These are phyloP conservation scores for Trichonephila inaurata DNA, from an alignment of 1,140 invertebrate genomes.

Conservation along the genomic window DNA sequence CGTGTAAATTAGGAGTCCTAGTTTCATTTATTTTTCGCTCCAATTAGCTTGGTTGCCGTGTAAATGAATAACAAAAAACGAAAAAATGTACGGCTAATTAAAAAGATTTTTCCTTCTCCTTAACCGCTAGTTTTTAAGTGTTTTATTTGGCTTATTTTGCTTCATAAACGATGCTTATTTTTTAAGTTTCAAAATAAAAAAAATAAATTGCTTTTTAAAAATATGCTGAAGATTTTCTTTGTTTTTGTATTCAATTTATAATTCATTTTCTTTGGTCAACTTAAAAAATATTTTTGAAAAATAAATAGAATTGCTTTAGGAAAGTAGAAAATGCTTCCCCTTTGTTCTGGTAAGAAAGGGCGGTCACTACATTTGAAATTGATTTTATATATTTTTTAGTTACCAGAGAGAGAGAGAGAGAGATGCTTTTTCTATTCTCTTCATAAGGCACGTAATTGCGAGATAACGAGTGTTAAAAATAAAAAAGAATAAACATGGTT, in stretches of 20 bases:
- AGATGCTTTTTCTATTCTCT: no score
- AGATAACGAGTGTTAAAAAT: no score
- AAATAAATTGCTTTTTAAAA: neutral
- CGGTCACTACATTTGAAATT: neutral
- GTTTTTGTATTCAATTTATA: constrained; percentile 31
- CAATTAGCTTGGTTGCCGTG: constrained; percentile 26
- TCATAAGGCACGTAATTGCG: no score
- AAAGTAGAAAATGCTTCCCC: neutral
- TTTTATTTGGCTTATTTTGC: constrained; percentile 40
- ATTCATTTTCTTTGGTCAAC: constrained; percentile 31
- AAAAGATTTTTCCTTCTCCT: constrained; percentile 32
- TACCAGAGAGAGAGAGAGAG: no score
- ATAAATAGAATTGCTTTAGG: neutral
- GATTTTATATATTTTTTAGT: neutral
- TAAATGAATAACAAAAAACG: constrained; percentile 11
- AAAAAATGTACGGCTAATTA: constrained; percentile 52
- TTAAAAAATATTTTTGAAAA: constrained; percentile 10
- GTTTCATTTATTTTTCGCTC: constrained; percentile 50
- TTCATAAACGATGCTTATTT: constrained; percentile 38
- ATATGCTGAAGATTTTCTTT: neutral
- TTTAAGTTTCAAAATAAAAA: neutral
- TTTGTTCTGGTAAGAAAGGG: neutral
- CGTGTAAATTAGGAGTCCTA: constrained; percentile 50
- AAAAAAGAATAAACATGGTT: no score
- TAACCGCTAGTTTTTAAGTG: constrained; percentile 49